Base-by-base conservation (phyloP, 2,888 invertebrate genomes). In the Suillia variegata region DNA sequence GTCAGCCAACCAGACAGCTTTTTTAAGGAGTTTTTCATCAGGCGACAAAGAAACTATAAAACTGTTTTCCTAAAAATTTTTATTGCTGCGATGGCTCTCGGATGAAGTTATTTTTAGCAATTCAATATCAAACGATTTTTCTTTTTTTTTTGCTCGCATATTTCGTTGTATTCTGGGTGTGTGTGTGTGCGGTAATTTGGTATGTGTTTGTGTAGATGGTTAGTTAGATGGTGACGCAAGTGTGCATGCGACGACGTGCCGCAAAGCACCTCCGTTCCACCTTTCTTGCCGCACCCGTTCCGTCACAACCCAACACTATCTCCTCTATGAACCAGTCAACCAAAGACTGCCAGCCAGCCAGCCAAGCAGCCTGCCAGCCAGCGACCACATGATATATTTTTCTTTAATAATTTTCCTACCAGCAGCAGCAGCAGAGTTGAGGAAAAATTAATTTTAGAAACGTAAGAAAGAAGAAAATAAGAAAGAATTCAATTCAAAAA, bases 371-470 rank as follows among this genome's bases (percentile, higher is more conserved):
- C n/a, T n/a, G n/a, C n/a, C n/a, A n/a, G n/a, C n/a, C n/a, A 17
- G 18, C 45, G 13, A 45, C 45, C 45, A 45, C 45, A 45, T 45
- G 45, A 45, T 45, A 38, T 45, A n/a, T 38, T n/a, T 38, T n/a
- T 38, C 3, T 38, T 38, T 38, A 13, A 5, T 4, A n/a, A 38
- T 38, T 38, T 38, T 38, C 38, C n/a, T 5, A 38, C 38, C 15
- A 38, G 38, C 5, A 38, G 38, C 3, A 38, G 12, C 15, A 38
- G 38, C 5, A 38, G 38, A 38, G 15, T n/a, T 38, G 38, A 38
- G n/a, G n/a, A 70, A 73, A 74, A 75, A 72, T 74, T 72, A 74
- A 74, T 71, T 74, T 74, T 72, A 73, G 73, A 70, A n/a, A 51
- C 17, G 54, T 24, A 45, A n/a, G n/a, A n/a, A n/a, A n/a, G n/a